A percentile compares a stretch with the other conserved stretches of the same genome.
Evolutionary conservation across 1,140 invertebrate genomes (phyloP).

Genomic region (Babylonia areolata): DNA sequence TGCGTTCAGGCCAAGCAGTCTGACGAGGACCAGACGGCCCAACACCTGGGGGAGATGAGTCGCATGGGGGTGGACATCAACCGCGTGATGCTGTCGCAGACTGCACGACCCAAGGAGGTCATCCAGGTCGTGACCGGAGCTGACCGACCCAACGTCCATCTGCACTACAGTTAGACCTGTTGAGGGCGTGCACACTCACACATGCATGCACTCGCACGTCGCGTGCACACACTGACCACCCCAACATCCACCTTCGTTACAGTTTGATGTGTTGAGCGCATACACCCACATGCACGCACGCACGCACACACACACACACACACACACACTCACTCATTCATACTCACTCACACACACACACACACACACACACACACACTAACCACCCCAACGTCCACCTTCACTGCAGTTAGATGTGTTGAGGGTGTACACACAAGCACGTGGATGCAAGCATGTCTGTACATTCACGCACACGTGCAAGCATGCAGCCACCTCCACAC

Average conservation of each 20-base stretch:
- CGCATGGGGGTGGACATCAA: slow-evolving; percentile 62
- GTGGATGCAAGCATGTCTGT: not conserved
- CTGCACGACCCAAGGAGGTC: slow-evolving; percentile 56
- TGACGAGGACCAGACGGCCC: slow-evolving; percentile 53
- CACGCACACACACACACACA: no score
- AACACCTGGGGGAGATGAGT: slow-evolving; percentile 55
- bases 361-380: no score
- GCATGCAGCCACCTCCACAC: not conserved
- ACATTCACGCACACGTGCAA: not conserved
- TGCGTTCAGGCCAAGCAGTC: slow-evolving; percentile 53
- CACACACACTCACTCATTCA: no score
- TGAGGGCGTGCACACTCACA: not conserved
- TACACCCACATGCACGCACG: not conserved
- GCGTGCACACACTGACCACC: no score
- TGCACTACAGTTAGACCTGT: slow-evolving; percentile 52
- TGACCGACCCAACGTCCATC: slow-evolving; percentile 57
- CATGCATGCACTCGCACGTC: not conserved
- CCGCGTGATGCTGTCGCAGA: slow-evolving; percentile 54
- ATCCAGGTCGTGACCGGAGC: slow-evolving; percentile 53
- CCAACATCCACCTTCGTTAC: no score
- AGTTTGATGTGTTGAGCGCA: no score
- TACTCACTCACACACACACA: not conserved
- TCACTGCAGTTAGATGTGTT: no score
- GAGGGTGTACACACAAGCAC: not conserved
- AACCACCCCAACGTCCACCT: no score